Base-by-base conservation (phyloP, 1,140 invertebrate genomes). In the Sycobia sp. region DNA sequence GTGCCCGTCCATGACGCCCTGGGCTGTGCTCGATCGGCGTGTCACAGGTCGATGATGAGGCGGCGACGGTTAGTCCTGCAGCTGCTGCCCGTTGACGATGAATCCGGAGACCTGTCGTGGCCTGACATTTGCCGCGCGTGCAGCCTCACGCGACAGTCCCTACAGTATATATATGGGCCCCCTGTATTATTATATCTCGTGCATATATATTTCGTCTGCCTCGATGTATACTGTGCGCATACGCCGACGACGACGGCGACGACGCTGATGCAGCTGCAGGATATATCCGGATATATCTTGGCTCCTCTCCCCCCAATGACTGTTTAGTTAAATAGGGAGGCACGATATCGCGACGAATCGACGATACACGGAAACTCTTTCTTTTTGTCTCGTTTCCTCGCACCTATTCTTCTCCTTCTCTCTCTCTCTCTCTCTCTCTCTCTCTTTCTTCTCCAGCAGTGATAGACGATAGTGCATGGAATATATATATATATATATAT, bases 1-100 rank as follows among this genome's bases (percentile, higher is more conserved):
- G 43, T 51, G 61, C 49, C 61, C 61, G 27, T 63, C 61, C 61
- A 63, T 63, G 32, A 41, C 44, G 46, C 36, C 9, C 14, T 58
- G n/a, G 32, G 18, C 20, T n/a, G n/a, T n/a, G 44, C n/a, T 4
- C 27, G 47, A 46, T 27, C 25, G 13, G 18, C 4, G 11, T 38
- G 44, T 58, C 32, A 49, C 44, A 47, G 44, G 44, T 47, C 23
- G 44, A 38, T 32, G 29, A 32, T n/a, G n/a, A n/a, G n/a, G 29
- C 29, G 4, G 29, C 29, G 11, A 32, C 29, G 4, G 11, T 32
- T 7, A 32, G 5, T 34, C 5, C n/a, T 14, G 32, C 29, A 51
- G 32, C 49, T 41, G 23, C 7, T 41, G 22, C 18, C 10, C 46
- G 57, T 32, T 61, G 16, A 23, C 16, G 59, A 46, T 36, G 49